Percentiles rank a stretch among this genome's conserved stretches.
Evolutionary conservation across 2,888 invertebrate species (phyloP).

Genomic region (Seira musarum): DNA sequence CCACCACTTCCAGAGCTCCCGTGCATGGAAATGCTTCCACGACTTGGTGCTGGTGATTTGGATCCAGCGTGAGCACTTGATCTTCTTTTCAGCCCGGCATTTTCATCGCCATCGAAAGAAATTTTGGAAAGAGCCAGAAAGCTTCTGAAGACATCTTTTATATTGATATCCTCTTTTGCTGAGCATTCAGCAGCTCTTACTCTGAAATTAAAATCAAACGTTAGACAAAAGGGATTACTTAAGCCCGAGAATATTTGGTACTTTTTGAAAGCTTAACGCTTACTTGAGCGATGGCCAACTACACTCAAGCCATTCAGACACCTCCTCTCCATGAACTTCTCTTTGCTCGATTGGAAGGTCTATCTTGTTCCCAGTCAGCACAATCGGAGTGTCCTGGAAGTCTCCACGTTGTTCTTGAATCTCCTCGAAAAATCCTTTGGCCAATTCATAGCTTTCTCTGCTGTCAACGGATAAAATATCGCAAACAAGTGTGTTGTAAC

Average conservation of each 20-base stretch:
- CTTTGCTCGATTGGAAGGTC: constrained; percentile 78
- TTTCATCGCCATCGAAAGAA: constrained; percentile 66
- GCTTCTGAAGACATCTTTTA: constrained; percentile 85
- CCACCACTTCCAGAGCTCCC: constrained; percentile 65
- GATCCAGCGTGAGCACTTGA: constrained; percentile 80
- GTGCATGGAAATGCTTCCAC: constrained; percentile 46
- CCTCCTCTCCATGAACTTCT: constrained; percentile 84
- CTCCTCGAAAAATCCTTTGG: constrained; percentile 85
- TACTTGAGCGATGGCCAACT: constrained; percentile 59
- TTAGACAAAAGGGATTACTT: background rate
- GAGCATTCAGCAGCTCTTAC: constrained; percentile 85
- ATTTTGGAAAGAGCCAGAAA: constrained; percentile 78
- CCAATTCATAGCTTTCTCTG: constrained; percentile 80
- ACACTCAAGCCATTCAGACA: constrained; percentile 83
- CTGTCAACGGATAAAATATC: constrained; percentile 87
- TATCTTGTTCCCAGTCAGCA: constrained; percentile 87
- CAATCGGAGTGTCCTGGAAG: constrained; percentile 86
- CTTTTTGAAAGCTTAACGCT: background rate
- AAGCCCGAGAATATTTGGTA: background rate
- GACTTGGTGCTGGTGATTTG: constrained; percentile 69
- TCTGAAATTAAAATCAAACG: constrained; percentile 72
- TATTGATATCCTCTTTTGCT: constrained; percentile 84
- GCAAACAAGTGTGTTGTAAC: constrained; percentile 91
- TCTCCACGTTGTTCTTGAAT: constrained; percentile 86
- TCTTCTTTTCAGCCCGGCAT: constrained; percentile 77